Evolutionary conservation across 2,888 invertebrate genomes (phyloP), one percentile per base, ranked within the genome.

Genomic region (Athalia rosae): DNA sequence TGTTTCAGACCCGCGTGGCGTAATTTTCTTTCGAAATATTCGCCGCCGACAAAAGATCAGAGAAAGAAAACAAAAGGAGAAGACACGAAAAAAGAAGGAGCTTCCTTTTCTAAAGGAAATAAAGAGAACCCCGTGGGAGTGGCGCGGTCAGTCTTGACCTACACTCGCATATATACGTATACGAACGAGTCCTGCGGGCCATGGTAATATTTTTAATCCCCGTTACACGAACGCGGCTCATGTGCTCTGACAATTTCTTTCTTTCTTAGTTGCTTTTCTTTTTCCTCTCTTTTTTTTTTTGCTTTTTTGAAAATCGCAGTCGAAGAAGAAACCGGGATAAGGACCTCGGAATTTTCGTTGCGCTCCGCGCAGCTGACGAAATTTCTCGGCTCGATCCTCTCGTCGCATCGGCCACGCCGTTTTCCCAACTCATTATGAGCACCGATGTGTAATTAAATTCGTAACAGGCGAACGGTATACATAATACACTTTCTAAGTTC

Each of bases 401-500:
- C 8, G 48, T 28, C 28, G 56, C 53, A 79, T 64, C 56, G 11
- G 28, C 43, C 11, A 41, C 59, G 53, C 73, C 41, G 76, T 82
- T 82, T 80, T 79, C 78, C 80, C 83, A 83, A 87, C 83, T 85
- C 83, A 83, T 84, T 83, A 82, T 83, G 73, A 76, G 43, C 76
- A 78, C 80, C 81, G 85, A 87, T 85, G 84, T 84, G 85, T 81
- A 80, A 83, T 81, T 82, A 82, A 82, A 80, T 81, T 81, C 80
- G 80, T 78, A 81, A 81, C 80, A 79, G 82, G 79, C 79, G 79
- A 28, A 28, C 28, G 28, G 1, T 28, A 28, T 28, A 28, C 28
- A 28, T 28, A 28, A 28, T 28, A 2, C 28, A 71, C 76, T 78
- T 76, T 77, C 56, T 62, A 74, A 69, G 78, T 78, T 76, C 64